A percentile compares a stretch with the other conserved stretches of the same genome.
These are phyloP conservation scores for Rousettus madagascariensis DNA, from an alignment of 2,797 vertebrate genomes.

Conservation along the genomic window DNA sequence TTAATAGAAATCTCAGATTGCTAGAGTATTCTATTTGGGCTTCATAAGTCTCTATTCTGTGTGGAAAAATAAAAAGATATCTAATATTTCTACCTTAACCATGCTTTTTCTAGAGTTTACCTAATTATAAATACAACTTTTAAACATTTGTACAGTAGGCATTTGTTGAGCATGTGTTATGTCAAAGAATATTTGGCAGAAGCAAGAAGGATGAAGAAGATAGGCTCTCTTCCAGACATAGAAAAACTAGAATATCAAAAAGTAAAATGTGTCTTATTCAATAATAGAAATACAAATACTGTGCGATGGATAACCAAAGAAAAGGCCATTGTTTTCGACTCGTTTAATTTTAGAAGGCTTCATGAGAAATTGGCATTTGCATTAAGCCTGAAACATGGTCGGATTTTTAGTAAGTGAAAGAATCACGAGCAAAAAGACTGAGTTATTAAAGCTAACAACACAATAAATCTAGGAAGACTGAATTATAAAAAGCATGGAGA, in stretches of 20 bases:
- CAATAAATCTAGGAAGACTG: background rate
- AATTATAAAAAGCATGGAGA: background rate
- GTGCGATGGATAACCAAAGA: background rate
- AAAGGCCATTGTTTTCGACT: background rate
- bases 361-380: background rate
- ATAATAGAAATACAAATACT: background rate
- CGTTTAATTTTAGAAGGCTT: slow-evolving; percentile 26
- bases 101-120: background rate
- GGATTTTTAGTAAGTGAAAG: background rate
- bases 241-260: background rate
- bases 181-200: background rate
- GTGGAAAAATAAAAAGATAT: background rate
- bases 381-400: background rate
- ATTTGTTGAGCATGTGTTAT: background rate
- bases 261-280: background rate
- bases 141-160: background rate
- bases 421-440: background rate
- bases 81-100: background rate
- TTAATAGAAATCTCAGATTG: background rate
- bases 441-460: background rate
- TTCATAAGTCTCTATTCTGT: background rate
- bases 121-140: background rate
- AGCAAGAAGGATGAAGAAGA: background rate
- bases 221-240: background rate
- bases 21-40: background rate